phyloP scores from a whole-genome alignment of 92 coral and sea anemone genomes.

The Epizoanthus ramosus region DNA sequence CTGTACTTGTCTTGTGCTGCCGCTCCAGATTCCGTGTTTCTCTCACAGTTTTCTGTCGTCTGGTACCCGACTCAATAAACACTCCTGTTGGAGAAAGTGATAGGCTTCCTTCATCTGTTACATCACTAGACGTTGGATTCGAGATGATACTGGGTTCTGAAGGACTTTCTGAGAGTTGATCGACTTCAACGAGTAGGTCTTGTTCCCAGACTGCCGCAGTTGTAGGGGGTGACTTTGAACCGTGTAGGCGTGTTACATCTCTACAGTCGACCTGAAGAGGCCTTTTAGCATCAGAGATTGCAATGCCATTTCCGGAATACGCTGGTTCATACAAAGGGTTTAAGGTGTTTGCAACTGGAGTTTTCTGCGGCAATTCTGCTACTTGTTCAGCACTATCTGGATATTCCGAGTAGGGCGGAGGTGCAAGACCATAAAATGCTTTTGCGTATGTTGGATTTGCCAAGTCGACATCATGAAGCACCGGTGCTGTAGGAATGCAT shows the following conservation, averaged over 20 bases:
- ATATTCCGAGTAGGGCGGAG: constrained; percentile 3
- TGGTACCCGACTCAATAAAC: neutral
- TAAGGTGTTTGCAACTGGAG: neutral
- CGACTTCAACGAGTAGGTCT: neutral
- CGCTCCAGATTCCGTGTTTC: neutral
- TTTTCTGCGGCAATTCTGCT: constrained; percentile 8
- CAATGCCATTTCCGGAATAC: neutral
- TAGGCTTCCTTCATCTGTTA: neutral
- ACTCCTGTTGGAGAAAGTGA: neutral
- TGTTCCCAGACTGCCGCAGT: neutral
- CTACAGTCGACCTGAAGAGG: neutral
- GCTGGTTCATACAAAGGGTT: constrained; percentile 7
- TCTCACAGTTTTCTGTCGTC: neutral
- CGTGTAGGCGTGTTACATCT: neutral
- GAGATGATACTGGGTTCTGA: neutral
- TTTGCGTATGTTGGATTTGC: constrained; percentile 13
- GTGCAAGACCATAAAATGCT: neutral
- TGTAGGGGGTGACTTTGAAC: neutral
- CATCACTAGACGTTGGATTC: neutral
- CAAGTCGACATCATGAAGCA: constrained; percentile 1
- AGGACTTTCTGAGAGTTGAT: neutral
- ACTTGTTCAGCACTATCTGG: neutral
- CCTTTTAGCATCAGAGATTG: neutral
- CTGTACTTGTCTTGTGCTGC: neutral
- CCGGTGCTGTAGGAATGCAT: neutral